A percentile compares a stretch with the other conserved stretches of the same genome.
Evolutionary conservation across 2,113 vertebrate species (phyloP).

Genomic region (Lophura nycthemera): DNA sequence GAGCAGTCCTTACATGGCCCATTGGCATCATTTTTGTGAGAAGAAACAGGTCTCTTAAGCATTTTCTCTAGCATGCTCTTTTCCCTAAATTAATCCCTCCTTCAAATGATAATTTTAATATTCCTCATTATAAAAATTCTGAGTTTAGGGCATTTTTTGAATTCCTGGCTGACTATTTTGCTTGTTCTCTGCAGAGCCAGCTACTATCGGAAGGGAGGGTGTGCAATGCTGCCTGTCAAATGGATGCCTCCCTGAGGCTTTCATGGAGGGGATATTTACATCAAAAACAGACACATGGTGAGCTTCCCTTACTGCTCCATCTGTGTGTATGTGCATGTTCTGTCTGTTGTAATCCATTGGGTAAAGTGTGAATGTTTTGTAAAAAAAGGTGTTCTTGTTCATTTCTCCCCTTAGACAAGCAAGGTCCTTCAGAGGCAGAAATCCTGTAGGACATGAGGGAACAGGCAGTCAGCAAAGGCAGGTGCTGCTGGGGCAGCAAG

Average conservation of each 20-base stretch:
- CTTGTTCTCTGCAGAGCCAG: constrained; percentile 86
- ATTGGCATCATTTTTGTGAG: neutral
- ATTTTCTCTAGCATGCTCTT: neutral
- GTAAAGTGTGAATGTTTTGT: neutral
- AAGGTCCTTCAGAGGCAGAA: neutral
- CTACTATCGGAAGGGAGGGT: constrained; percentile 98
- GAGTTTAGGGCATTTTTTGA: neutral
- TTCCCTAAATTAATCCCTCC: neutral
- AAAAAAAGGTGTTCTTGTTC: neutral
- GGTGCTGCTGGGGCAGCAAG: neutral
- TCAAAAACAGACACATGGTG: constrained; percentile 99
- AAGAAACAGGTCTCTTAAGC: neutral
- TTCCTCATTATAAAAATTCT: neutral
- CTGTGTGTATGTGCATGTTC: neutral
- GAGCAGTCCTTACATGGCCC: neutral
- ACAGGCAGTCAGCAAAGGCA: neutral
- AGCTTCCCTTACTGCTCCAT: neutral
- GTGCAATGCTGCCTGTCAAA: constrained; percentile 97
- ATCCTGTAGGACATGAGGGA: neutral
- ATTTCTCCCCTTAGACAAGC: neutral
- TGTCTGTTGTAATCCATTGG: neutral
- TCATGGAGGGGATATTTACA: constrained; percentile 99
- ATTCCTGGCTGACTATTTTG: neutral
- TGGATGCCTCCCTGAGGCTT: constrained; percentile 99
- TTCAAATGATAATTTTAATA: neutral